A percentile compares a stretch with the other conserved stretches of the same genome.
phyloP scores from a whole-genome alignment of 1,140 invertebrate species.

The Geopemphigus sp. region DNA sequence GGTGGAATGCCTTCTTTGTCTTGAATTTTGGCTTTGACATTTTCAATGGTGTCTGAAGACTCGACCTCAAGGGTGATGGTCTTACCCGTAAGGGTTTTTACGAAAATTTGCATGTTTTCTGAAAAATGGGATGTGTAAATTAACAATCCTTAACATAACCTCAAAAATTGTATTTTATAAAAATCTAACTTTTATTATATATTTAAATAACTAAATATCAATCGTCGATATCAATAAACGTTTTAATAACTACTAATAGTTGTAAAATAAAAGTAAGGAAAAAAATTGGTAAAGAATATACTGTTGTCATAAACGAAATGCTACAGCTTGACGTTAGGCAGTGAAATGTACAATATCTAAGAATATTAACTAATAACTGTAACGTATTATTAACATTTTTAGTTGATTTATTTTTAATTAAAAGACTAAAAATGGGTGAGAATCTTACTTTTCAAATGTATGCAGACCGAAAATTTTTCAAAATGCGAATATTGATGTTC shows the following conservation, averaged over 20 bases:
- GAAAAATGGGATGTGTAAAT: background rate
- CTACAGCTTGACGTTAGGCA: no score
- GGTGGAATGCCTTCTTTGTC: constrained; percentile 71
- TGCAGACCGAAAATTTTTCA: background rate
- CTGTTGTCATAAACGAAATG: background rate
- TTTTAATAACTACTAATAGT: background rate
- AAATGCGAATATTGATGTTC: background rate
- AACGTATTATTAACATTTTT: background rate
- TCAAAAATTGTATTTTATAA: constrained; percentile 9
- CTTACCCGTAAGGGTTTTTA: constrained; percentile 91
- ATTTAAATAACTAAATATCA: background rate
- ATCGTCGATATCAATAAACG: no score
- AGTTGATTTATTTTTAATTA: background rate
- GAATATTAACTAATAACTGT: background rate
- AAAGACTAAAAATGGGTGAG: background rate
- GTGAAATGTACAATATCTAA: no score
- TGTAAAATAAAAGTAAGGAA: background rate
- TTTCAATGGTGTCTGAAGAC: constrained; percentile 87
- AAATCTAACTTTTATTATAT: background rate
- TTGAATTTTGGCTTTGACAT: constrained; percentile 92
- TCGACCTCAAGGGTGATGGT: constrained; percentile 94
- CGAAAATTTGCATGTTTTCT: constrained; percentile 84
- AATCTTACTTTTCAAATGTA: background rate
- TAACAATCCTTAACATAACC: constrained; percentile 21
- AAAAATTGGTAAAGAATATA: background rate